phyloP scores from a whole-genome alignment of 2,888 invertebrate species.

The Tetragnatha montana region DNA sequence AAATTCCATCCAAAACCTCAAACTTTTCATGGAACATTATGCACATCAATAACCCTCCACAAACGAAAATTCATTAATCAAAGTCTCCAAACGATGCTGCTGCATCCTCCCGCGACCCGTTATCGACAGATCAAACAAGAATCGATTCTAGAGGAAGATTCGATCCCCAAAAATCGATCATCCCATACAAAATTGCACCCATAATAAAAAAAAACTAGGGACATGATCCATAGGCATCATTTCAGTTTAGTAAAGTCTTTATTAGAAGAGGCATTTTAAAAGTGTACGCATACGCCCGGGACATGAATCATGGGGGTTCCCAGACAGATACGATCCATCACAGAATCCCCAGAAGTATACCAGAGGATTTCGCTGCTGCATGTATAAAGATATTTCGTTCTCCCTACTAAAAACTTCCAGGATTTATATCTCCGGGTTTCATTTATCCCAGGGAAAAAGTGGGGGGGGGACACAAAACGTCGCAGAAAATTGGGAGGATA shows the following conservation, averaged over 20 bases:
- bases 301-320: slow-evolving; percentile 56
- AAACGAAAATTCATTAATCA: slow-evolving; percentile 58
- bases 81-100: slow-evolving; percentile 10
- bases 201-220: not conserved
- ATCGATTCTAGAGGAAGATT: slow-evolving; percentile 52
- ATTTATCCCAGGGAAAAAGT: slow-evolving; percentile 39
- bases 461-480: slow-evolving; percentile 24
- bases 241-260: slow-evolving; percentile 64
- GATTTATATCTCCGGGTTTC: slow-evolving; percentile 58
- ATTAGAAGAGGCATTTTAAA: slow-evolving; percentile 68
- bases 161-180: slow-evolving; percentile 45
- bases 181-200: not conserved
- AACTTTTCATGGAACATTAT: slow-evolving; percentile 15
- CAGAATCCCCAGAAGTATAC: slow-evolving; percentile 51
- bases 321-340: slow-evolving; percentile 60
- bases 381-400: slow-evolving; percentile 52
- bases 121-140: slow-evolving; percentile 62
- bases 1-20: not conserved
- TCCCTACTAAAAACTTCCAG: slow-evolving; percentile 13
- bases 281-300: slow-evolving; percentile 29
- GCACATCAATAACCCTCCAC: slow-evolving; percentile 39
- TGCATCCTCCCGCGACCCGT: slow-evolving; percentile 24
- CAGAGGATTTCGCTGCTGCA: slow-evolving; percentile 54
- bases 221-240: slow-evolving; percentile 59
- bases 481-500: slow-evolving; percentile 33